Conservation (phyloP, 2,888 invertebrate species). For the Coleophora flavipennella region DNA sequence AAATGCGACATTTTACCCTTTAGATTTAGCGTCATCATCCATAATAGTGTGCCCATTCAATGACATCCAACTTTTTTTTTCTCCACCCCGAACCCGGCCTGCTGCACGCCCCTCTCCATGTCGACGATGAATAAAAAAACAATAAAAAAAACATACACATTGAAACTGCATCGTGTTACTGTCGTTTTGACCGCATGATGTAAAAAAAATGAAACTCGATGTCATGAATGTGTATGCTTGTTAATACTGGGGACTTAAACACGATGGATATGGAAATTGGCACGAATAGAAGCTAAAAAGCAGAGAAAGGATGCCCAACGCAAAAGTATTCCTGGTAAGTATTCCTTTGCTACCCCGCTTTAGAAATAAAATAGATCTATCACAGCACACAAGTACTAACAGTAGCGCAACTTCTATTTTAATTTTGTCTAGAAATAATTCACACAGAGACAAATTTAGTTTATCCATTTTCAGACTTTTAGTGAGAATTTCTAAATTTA, state of each 20-base stretch:
- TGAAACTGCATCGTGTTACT: constrained; percentile 61
- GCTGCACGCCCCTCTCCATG: constrained; percentile 61
- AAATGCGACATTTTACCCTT: constrained; percentile 26
- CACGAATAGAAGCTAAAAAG: constrained; percentile 92
- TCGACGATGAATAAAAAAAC: constrained; percentile 22
- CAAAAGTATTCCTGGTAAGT: constrained; percentile 92
- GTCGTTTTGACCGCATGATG: constrained; percentile 71
- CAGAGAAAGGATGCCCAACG: constrained; percentile 80
- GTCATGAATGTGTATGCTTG: constrained; percentile 64
- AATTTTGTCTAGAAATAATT: too few relatives aligned
- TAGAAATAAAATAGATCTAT: constrained; percentile 6
- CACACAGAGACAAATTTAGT: too few relatives aligned
- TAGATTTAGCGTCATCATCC: constrained; percentile 54
- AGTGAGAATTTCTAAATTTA: too few relatives aligned
- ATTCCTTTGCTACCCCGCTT: constrained; percentile 63
- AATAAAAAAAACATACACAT: constrained; percentile 53
- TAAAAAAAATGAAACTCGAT: constrained; percentile 52
- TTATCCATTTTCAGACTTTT: too few relatives aligned
- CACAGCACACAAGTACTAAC: too few relatives aligned
- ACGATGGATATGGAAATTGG: constrained; percentile 38
- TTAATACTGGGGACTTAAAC: constrained; percentile 32
- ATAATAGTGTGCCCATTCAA: constrained; percentile 65
- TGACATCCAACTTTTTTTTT: constrained; percentile 69
- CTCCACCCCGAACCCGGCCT: constrained; percentile 60
- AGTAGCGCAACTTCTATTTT: too few relatives aligned